Conservation (phyloP, 1,140 invertebrate genomes). For the Argopecten irradians region DNA sequence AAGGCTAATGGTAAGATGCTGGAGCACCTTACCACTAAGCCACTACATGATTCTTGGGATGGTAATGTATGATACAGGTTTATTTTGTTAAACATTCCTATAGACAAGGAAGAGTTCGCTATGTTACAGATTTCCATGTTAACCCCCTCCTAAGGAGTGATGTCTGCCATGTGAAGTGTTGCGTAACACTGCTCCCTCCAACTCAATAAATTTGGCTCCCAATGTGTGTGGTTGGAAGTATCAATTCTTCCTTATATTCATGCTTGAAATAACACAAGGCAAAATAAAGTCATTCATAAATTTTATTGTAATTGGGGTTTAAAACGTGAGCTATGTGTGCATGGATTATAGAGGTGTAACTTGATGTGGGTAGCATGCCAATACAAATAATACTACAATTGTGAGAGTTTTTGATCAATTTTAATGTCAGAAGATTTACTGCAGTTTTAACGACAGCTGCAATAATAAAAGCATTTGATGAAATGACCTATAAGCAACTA, state of each 20-base stretch:
- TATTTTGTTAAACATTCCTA: too few relatives aligned
- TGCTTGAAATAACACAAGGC: neutral
- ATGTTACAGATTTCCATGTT: neutral
- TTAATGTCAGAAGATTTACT: neutral
- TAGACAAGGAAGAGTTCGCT: too few relatives aligned
- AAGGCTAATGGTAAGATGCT: too few relatives aligned
- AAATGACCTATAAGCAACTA: neutral
- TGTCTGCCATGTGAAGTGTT: neutral
- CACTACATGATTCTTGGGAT: too few relatives aligned
- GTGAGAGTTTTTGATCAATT: neutral
- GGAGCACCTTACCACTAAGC: too few relatives aligned
- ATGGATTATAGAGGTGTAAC: neutral
- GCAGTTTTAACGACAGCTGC: neutral
- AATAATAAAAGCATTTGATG: neutral
- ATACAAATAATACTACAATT: neutral
- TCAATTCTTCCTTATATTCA: neutral
- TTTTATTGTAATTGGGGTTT: slow-evolving; percentile 23
- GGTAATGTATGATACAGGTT: too few relatives aligned
- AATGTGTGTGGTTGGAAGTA: neutral
- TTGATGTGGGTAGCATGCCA: neutral
- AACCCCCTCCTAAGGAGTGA: neutral
- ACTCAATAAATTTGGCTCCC: neutral
- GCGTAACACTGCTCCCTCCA: neutral
- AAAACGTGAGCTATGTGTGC: neutral
- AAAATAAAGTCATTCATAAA: slow-evolving; percentile 19